Base-by-base conservation (phyloP, 2,888 invertebrate genomes). In the Cataglyphis albicans region DNA sequence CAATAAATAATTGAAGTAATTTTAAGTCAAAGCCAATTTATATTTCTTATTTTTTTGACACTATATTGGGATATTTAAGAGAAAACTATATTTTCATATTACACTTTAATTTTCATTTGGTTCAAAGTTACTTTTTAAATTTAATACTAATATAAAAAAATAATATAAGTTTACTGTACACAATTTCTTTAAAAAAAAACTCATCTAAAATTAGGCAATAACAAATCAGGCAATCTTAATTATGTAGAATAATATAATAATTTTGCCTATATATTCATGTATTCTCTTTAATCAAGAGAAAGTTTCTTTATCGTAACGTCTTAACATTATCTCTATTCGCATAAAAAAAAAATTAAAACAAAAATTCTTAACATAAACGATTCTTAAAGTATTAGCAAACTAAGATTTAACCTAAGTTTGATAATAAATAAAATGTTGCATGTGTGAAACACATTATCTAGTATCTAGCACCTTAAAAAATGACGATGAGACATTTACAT, bases 211-310 rank as follows among this genome's bases (percentile, higher is more conserved):
- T n/a, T n/a, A n/a, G n/a, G n/a, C n/a, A 12, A 70, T 78, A 78
- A 70, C 70, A 84, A 87, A 90, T 83, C 86, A 87, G 87, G 86
- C 86, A 89, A 91, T 91, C 90, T 89, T 91, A 92, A 91, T 87
- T 90, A 52, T 52, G 7, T n/a, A 91, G 70, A 81, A 89, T 87
- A 88, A 86, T 90, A 92, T 84, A 86, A 92, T 84, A 86, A 65
- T 73, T 72, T 86, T 91, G 86, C 86, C 64, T 86, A 84, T 78
- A 85, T 61, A 70, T 59, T 75, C 83, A 85, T 82, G 72, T 35
- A 78, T 70, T 41, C 29, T 86, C 73, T 82, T 73, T 75, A 55
- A 63, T 85, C 75, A 55, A 80, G 72, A 81, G 52, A 32, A 82
- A 70, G 74, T 57, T 12, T 41, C 18, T 86, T 41, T 61, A 57